Base-by-base conservation (phyloP, 1,140 invertebrate genomes). In the Euura saliciscinereae region DNA sequence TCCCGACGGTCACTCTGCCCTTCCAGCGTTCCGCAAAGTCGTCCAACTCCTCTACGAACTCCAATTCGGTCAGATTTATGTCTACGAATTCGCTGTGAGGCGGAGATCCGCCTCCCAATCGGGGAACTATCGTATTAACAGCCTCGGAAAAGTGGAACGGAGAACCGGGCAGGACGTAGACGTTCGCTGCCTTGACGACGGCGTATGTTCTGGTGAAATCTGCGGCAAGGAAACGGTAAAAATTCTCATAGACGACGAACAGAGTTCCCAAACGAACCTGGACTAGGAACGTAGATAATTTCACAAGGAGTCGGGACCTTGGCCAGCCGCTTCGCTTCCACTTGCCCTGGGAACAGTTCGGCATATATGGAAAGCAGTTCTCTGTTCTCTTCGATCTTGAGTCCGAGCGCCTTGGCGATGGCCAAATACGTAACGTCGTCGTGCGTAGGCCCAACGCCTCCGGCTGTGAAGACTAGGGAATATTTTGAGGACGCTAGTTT, bases 371-470 rank as follows among this genome's bases (percentile, higher is more conserved):
- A 76, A 42, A 89, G 80, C 51, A 94, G 80, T n/a, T 89, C 86
- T 68, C 87, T 80, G 76, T 93, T 86, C 45, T 86, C 76, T 70
- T 85, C 80, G 3, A 93, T 74, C 64, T 83, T 80, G 51, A 91
- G 85, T 71, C 84, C 81, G 78, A 94, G 93, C 28, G 91, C 92
- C 79, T 89, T 88, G 6, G 92, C 92, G 6, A 94, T 82, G 45
- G 88, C 93, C 84, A 91, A 88, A 82, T 93, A 94, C 28, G 94
- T 95, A 45, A 93, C 83, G 80, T 95, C 94, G 84, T 95, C 93
- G 79, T 95, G 93, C 6, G 94, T 94, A 6, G 94, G 93, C 4
- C 94, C 94, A 71, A 95, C 89, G n/a, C 93, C 93, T 44, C 93
- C 94, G 43, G 90, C 90, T 6, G 93, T 94, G 42, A 94, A 88